phyloP scores from a whole-genome alignment of 1,140 invertebrate genomes.

The Atopsyche davidsoni region DNA sequence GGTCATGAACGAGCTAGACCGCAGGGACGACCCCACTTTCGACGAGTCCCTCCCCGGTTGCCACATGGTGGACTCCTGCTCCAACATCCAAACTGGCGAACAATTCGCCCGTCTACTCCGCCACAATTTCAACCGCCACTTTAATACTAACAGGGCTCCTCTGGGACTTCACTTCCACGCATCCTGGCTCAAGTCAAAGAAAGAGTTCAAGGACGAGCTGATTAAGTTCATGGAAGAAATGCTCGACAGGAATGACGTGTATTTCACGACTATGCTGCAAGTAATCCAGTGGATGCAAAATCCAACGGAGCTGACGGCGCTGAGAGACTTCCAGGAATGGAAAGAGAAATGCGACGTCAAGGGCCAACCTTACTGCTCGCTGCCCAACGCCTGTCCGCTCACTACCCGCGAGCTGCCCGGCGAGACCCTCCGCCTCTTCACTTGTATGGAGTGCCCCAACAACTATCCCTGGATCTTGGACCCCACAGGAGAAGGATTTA shows the following conservation, averaged over 20 bases:
- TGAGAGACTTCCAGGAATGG: conserved; percentile 90
- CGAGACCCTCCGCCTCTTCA: conserved; percentile 86
- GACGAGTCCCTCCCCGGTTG: conserved; percentile 87
- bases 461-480: conserved; percentile 94
- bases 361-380: conserved; percentile 84
- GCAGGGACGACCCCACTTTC: conserved; percentile 84
- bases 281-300: conserved; percentile 98
- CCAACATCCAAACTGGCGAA: conserved; percentile 83
- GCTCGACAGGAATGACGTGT: conserved; percentile 82
- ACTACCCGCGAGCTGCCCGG: conserved; percentile 86
- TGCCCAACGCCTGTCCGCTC: conserved; percentile 84
- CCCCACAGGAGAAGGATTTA: conserved; percentile 90
- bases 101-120: conserved; percentile 81
- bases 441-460: conserved; percentile 92
- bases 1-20: conserved; percentile 91
- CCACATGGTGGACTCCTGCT: conserved; percentile 91
- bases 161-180: conserved; percentile 93
- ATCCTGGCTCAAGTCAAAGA: conserved; percentile 91
- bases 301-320: conserved; percentile 78
- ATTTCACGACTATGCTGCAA: conserved; percentile 90
- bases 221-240: conserved; percentile 94
- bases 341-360: conserved; percentile 94
- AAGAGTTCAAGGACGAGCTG: conserved; percentile 85
- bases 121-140: conserved; percentile 93
- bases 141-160: conserved; percentile 86